Evolutionary conservation across 2,888 invertebrate genomes (phyloP).

Genomic region (Scaptomyza parva): DNA sequence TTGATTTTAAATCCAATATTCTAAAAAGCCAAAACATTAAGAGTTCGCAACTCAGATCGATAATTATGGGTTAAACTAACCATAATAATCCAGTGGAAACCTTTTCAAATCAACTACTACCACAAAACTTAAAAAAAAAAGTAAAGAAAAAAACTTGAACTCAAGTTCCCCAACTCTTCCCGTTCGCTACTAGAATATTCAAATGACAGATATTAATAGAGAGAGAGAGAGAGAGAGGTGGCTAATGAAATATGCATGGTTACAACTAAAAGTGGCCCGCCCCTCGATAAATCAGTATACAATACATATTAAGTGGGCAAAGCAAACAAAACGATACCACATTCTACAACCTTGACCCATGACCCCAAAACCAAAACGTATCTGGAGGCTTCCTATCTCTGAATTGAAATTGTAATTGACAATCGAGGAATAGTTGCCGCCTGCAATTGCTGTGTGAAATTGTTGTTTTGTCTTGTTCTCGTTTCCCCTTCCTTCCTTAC

Average conservation of each 20-base stretch:
- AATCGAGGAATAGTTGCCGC: conserved; percentile 22
- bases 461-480: conserved; percentile 4
- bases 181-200: conserved; percentile 7
- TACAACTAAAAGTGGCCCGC: conserved; percentile 43
- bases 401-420: conserved; percentile 14
- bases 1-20: no score
- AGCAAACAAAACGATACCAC: conserved; percentile 19
- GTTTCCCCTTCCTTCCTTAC: conserved; percentile 9
- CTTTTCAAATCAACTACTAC: no score
- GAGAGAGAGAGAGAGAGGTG: not conserved
- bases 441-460: conserved; percentile 45
- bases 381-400: not conserved
- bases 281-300: conserved; percentile 73
- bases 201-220: conserved; percentile 6
- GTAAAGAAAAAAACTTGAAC: no score
- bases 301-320: conserved; percentile 67
- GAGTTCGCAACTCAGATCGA: no score
- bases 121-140: no score
- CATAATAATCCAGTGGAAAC: no score
- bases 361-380: conserved; percentile 30
- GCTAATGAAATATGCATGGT: conserved; percentile 70
- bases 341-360: conserved; percentile 64
- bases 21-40: no score
- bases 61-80: no score
- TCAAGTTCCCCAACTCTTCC: not conserved